These are phyloP conservation scores for Cheirogaleus major DNA, from an alignment of 2,797 vertebrate species.

Conservation along the genomic window DNA sequence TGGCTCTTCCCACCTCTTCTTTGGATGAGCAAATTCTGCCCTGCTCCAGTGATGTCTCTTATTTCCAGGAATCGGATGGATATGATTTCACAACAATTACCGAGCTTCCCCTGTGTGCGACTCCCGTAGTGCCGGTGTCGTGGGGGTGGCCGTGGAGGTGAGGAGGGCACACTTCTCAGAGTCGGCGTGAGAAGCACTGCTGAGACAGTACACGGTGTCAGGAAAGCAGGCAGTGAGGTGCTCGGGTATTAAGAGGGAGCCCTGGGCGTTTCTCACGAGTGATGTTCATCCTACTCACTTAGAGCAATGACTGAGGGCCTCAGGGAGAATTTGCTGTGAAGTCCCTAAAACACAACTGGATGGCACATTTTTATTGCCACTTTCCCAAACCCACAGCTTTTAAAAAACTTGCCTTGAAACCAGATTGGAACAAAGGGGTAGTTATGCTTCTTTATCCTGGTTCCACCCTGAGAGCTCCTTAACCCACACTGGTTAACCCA, in stretches of 20 bases:
- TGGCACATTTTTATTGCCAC: background rate
- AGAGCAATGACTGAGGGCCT: accelerated
- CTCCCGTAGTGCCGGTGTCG: background rate
- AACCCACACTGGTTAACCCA: background rate
- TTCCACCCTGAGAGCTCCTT: background rate
- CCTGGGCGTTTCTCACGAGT: accelerated
- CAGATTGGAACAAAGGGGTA: background rate
- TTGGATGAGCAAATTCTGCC: background rate
- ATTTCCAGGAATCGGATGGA: background rate
- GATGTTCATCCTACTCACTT: background rate
- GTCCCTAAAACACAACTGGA: background rate
- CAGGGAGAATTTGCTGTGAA: background rate
- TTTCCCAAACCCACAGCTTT: background rate
- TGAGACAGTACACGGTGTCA: background rate
- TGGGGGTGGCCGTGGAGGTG: accelerated
- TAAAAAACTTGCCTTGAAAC: background rate
- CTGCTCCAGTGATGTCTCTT: background rate
- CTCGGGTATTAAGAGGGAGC: background rate
- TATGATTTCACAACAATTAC: background rate
- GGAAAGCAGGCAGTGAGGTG: background rate
- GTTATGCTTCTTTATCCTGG: background rate
- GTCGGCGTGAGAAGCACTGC: background rate
- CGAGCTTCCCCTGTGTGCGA: background rate
- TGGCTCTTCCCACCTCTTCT: background rate
- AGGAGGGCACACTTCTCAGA: background rate